A percentile compares a stretch with the other conserved stretches of the same genome.
phyloP scores from a whole-genome alignment of 2,113 vertebrate genomes.

The Bolborhynchus lineola region DNA sequence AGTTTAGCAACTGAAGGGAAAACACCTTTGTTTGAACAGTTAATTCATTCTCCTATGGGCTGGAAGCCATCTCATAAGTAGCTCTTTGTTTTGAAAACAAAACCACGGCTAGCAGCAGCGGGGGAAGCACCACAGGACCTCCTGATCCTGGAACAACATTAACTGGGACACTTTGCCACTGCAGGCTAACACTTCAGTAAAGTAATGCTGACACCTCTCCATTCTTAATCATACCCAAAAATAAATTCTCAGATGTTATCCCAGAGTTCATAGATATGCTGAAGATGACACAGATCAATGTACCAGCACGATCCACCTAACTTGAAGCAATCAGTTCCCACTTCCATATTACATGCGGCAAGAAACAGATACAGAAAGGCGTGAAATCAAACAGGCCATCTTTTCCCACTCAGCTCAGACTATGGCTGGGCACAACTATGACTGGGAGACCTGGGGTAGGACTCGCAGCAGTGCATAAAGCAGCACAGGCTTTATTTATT shows the following conservation, averaged over 20 bases:
- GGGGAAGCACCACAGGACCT: not conserved
- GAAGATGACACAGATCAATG: not conserved
- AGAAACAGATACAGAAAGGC: rapidly evolving
- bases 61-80: not conserved
- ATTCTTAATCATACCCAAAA: not conserved
- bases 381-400: not conserved
- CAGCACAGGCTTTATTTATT: not conserved
- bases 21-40: not conserved
- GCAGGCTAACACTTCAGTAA: not conserved
- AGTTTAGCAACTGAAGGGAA: not conserved
- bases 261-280: not conserved
- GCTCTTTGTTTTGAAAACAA: not conserved
- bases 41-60: not conserved
- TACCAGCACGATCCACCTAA: not conserved
- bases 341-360: not conserved
- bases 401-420: not conserved
- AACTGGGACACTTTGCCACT: not conserved
- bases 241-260: not conserved
- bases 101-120: not conserved
- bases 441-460: not conserved
- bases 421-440: not conserved
- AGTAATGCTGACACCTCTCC: rapidly evolving
- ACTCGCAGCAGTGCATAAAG: not conserved
- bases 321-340: not conserved
- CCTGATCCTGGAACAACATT: not conserved